These are phyloP conservation scores for Buceros bicornis DNA, from an alignment of 2,797 vertebrate species.

Conservation along the genomic window DNA sequence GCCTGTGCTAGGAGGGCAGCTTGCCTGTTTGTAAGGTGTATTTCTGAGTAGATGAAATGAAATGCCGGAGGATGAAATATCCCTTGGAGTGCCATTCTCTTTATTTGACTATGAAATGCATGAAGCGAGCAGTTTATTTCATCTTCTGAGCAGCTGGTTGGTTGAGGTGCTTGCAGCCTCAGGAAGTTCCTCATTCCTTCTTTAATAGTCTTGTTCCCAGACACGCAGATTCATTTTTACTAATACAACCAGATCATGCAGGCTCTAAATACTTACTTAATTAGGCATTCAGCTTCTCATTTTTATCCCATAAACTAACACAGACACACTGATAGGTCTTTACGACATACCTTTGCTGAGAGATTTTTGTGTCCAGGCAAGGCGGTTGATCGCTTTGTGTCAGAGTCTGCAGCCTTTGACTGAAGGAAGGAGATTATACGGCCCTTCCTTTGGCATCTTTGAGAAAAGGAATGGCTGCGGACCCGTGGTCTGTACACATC, in stretches of 20 bases:
- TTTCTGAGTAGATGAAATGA: background rate
- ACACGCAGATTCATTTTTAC: background rate
- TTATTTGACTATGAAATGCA: background rate
- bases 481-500: background rate
- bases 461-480: background rate
- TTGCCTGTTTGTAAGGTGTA: background rate
- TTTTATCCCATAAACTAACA: background rate
- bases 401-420: background rate
- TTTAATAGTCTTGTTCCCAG: background rate
- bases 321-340: background rate
- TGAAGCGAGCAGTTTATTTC: background rate
- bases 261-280: background rate
- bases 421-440: background rate
- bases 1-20: background rate
- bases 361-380: background rate
- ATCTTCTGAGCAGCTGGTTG: background rate
- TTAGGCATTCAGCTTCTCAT: background rate
- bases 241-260: background rate
- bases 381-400: background rate
- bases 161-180: background rate
- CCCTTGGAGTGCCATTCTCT: background rate
- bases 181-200: conserved; percentile 13
- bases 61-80: background rate
- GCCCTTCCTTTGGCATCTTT: background rate
- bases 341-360: background rate